Evolutionary conservation across 2,113 vertebrate genomes (phyloP).

Genomic region (Sinocyclocheilus grahami): DNA sequence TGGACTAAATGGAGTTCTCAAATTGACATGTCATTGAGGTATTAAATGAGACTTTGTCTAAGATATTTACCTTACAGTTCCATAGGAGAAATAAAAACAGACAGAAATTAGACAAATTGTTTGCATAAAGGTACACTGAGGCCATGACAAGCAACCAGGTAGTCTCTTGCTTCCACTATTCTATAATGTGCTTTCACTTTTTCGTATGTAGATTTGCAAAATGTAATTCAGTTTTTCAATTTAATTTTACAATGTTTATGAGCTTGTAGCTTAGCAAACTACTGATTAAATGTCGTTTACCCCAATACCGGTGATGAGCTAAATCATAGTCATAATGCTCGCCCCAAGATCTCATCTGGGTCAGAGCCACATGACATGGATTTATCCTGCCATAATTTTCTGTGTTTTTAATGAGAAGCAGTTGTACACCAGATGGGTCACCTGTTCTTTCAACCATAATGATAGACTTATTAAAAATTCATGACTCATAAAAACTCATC

Average conservation of each 20-base stretch:
- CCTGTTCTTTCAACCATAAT: conserved; percentile 10
- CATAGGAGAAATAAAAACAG: not conserved
- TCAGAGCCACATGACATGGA: not conserved
- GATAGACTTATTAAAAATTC: conserved; percentile 18
- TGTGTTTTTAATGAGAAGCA: not conserved
- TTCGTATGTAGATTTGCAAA: not conserved
- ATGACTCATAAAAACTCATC: conserved; percentile 20
- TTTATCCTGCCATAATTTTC: not conserved
- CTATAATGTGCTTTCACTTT: not conserved
- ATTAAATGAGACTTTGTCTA: not conserved
- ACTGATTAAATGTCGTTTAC: not conserved
- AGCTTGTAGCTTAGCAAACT: not conserved
- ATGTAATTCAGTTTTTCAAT: not conserved
- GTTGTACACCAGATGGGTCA: conserved; percentile 15
- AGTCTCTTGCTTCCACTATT: not conserved
- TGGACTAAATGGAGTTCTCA: not conserved
- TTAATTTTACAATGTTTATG: not conserved
- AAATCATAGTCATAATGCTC: no score
- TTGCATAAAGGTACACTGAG: not conserved
- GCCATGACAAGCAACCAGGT: not conserved
- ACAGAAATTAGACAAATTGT: not conserved
- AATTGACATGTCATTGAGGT: not conserved
- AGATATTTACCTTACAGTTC: not conserved
- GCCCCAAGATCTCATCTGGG: not conserved
- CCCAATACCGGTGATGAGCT: not conserved